Evolutionary conservation across 2,113 vertebrate genomes (phyloP), one percentile per base, ranked within the genome.

Genomic region (Halichoeres trimaculatus): DNA sequence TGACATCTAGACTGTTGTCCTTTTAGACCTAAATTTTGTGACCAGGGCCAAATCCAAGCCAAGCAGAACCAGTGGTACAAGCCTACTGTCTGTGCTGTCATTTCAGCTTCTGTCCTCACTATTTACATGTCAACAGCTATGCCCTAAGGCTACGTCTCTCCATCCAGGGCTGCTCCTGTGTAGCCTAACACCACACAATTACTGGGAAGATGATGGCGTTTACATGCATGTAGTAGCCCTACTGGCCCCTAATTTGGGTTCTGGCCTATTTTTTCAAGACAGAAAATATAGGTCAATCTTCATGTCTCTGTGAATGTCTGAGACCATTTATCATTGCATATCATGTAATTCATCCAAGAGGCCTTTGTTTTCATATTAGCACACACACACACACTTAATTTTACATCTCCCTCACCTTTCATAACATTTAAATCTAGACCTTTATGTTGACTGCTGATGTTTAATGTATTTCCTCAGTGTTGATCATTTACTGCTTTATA

Each of bases 241-340:
- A 48, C 75, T 79, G 89, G 75, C 83, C 89, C 83, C 89, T 89
- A 89, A 89, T 94, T 92, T 91, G 84, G 85, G 81, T 75, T 90
- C 53, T 89, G 88, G 88, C 89, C 90, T 92, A 93, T 90, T 91
- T 30, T 92, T 91, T 89, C 84, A 86, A 61, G 81, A 78, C 70
- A 20, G 63, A 81, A 81, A 89, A 93, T 93, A 76, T 94, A 92
- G 92, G 93, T 93, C 93, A 93, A 45, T 74, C 65, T 83, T 71
- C 82, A 78, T 86, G 88, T 70, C 79, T 85, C 73, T 86, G 74
- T 88, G 78, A 85, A 67, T 66, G 90, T 87, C 88, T 79, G 70
- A 76, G 89, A 85, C 70, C 74, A 88, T 94, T 91, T 91, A 90
- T 93, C 78, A 75, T 68, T 71, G 62, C 55, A 70, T 69, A 84